Evolutionary conservation across 2,888 invertebrate species (phyloP).

Genomic region (Antitype chi): DNA sequence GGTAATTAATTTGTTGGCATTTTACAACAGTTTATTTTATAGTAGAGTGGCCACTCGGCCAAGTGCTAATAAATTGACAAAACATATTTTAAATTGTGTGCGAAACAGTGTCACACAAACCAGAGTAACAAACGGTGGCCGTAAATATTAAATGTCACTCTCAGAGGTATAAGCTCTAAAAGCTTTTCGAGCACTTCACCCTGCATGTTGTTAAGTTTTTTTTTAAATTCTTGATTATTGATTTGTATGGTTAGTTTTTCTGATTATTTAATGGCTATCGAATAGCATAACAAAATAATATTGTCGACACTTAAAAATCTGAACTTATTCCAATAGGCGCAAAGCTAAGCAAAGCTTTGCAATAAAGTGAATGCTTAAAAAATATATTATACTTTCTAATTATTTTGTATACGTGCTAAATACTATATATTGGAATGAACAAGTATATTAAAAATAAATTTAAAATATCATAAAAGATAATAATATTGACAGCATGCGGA

Average conservation of each 20-base stretch:
- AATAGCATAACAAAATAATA: neutral
- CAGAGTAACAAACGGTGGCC: conserved; percentile 8
- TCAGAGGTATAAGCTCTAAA: neutral
- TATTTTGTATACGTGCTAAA: conserved; percentile 23
- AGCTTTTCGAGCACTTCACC: neutral
- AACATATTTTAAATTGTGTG: conserved; percentile 13
- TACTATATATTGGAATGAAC: neutral
- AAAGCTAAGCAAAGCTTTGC: neutral
- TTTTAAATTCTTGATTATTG: neutral
- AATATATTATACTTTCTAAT: conserved; percentile 28
- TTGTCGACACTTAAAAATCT: neutral
- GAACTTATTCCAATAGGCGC: neutral
- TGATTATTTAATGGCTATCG: neutral
- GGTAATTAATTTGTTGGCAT: conserved; percentile 9
- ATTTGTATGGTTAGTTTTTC: neutral
- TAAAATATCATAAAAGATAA: conserved; percentile 5
- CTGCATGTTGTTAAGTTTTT: neutral
- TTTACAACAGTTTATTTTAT: conserved; percentile 21
- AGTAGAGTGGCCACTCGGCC: conserved; percentile 1
- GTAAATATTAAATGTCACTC: neutral
- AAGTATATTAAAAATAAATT: conserved; percentile 14
- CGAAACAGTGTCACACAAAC: conserved; percentile 2
- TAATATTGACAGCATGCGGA: conserved; percentile 30
- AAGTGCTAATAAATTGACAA: conserved; percentile 19
- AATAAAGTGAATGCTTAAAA: conserved; percentile 20